Evolutionary conservation across 2,888 invertebrate species (phyloP), one percentile per base, ranked within the genome.

Genomic region (Holacanthella duospinosa): DNA sequence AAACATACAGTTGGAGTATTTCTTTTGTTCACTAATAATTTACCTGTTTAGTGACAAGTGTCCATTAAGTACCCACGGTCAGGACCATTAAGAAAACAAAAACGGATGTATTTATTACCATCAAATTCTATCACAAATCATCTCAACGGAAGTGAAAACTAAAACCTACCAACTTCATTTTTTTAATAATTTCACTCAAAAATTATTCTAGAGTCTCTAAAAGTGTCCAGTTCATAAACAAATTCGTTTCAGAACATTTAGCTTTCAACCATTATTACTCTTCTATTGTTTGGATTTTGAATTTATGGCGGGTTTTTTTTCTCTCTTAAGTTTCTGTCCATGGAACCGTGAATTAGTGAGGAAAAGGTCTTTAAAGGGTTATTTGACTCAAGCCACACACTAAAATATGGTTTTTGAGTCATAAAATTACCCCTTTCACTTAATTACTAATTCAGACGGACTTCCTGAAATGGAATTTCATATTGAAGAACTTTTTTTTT

Each of bases 91-190:
- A n/a, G n/a, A 48, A 60, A 60, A 48, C 54, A 28, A 43, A 24
- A 61, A 53, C 64, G 64, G 64, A 64, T 59, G 54, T 64, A 59
- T 61, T 48, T 64, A 61, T 54, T 59, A 60, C 55, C 64, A 48
- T 53, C 60, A 62, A 65, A 65, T 65, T 62, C 62, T 62, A 56
- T 62, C 28, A 62, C 62, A 65, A 65, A 65, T 65, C 64, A 65
- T 64, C 58, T 12, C 2, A 48, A 56, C 61, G 64, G 62, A 65
- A 65, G 53, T 43, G 59, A 48, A 29, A 53, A 57, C 28, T 53
- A 16, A 16, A 36, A 16, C n/a, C n/a, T n/a, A n/a, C n/a, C n/a
- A n/a, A n/a, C n/a, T n/a, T n/a, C n/a, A n/a, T n/a, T n/a, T n/a
- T n/a, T n/a, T n/a, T n/a, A n/a, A n/a, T n/a, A n/a, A n/a, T n/a